Conservation (phyloP, 2,113 vertebrate genomes). For the Equus przewalskii region DNA sequence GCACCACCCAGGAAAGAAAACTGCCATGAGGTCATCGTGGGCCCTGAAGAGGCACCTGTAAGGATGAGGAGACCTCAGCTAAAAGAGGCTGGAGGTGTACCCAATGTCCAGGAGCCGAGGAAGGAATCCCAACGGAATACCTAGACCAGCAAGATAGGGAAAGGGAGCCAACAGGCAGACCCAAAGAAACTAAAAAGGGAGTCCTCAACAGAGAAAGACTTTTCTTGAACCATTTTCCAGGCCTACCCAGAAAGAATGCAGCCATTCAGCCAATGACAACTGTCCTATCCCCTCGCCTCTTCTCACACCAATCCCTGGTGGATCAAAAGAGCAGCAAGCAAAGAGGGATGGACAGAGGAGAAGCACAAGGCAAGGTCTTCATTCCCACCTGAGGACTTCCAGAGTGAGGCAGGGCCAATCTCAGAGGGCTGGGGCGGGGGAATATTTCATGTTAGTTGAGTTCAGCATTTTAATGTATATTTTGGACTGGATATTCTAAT, state of each 20-base stretch:
- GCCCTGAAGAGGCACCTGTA: neutral
- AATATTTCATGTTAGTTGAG: neutral
- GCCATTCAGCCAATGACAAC: neutral
- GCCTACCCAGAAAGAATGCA: neutral
- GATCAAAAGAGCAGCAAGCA: neutral
- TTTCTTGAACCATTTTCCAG: neutral
- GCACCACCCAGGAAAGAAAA: neutral
- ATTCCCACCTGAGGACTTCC: neutral
- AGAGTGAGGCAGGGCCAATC: neutral
- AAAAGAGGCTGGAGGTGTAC: neutral
- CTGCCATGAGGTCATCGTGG: neutral
- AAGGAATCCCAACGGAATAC: neutral
- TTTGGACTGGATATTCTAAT: neutral
- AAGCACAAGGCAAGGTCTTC: neutral
- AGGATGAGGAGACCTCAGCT: neutral
- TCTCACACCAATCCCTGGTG: neutral
- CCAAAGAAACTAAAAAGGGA: neutral
- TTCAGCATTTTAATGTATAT: neutral
- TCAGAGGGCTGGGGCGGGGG: no score
- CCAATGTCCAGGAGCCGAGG: neutral
- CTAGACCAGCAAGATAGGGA: neutral
- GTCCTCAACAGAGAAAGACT: neutral
- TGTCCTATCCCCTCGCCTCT: neutral
- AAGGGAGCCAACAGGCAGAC: neutral
- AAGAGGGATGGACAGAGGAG: fast-evolving